phyloP scores from a whole-genome alignment of 2,797 vertebrate species.

The Gorsachius magnificus region DNA sequence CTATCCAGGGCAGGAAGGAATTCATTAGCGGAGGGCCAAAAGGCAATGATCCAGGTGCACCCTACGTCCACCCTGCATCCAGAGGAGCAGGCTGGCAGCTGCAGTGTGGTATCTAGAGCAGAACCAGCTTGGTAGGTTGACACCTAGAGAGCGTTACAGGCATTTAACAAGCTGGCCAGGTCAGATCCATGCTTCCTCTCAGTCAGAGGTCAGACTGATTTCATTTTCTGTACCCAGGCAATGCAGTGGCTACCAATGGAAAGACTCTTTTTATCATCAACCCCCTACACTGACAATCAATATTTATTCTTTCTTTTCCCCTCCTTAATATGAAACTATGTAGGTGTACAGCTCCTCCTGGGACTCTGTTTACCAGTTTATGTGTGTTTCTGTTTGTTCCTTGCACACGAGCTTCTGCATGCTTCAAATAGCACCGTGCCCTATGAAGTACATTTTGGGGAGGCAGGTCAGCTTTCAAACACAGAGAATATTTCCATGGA shows the following conservation, averaged over 20 bases:
- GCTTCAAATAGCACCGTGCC: neutral
- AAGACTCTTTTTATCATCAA: neutral
- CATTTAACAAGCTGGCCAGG: neutral
- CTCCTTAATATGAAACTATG: neutral
- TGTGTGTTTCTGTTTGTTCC: neutral
- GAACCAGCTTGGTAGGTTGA: neutral
- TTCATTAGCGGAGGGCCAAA: neutral
- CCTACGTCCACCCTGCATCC: accelerated
- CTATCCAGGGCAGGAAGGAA: neutral
- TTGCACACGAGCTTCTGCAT: neutral
- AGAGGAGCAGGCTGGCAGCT: neutral
- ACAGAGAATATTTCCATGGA: neutral
- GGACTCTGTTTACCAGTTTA: neutral
- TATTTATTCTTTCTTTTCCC: neutral
- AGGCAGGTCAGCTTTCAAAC: neutral
- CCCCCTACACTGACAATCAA: neutral
- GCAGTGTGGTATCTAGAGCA: neutral
- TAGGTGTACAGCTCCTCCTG: neutral
- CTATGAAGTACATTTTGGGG: neutral
- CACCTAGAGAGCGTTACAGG: neutral
- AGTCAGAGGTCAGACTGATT: neutral
- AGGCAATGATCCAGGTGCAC: neutral
- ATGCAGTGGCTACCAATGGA: neutral
- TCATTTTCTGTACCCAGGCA: neutral
- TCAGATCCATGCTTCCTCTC: neutral